phyloP scores from a whole-genome alignment of 53 echinoderm and acorn worm species.

The Temnopleurus reevesii region DNA sequence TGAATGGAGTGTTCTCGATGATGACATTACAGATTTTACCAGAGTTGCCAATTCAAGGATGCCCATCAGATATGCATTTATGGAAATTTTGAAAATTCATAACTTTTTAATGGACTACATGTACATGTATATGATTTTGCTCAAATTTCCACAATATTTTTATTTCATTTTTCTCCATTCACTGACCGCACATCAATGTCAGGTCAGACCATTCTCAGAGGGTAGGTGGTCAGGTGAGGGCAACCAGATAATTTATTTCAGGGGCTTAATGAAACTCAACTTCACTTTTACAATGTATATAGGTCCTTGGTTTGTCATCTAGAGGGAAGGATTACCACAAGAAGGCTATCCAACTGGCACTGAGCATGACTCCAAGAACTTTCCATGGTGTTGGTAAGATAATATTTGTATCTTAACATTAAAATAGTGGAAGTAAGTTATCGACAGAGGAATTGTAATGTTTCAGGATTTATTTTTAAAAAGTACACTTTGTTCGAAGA shows the following conservation, averaged over 20 bases:
- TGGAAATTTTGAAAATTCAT: no score
- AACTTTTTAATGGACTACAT: no score
- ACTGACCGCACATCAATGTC: no score
- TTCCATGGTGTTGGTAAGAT: slow-evolving; percentile 53
- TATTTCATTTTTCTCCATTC: no score
- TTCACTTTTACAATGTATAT: background rate
- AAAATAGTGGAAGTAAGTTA: background rate
- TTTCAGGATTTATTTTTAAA: background rate
- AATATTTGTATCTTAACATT: background rate
- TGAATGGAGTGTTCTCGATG: no score
- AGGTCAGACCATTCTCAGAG: background rate
- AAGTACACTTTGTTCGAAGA: background rate
- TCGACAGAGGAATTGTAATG: background rate
- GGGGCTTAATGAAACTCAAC: background rate
- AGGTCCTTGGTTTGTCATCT: background rate
- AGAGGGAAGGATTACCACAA: slow-evolving; percentile 38
- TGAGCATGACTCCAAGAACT: slow-evolving; percentile 32
- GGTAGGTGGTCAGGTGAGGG: background rate
- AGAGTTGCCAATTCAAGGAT: no score
- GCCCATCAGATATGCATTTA: no score
- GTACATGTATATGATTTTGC: no score
- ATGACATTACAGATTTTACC: no score
- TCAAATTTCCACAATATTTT: no score
- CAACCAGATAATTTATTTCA: background rate
- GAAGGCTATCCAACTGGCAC: slow-evolving; percentile 27